Evolutionary conservation across 2,888 invertebrate genomes (phyloP), one percentile per base, ranked within the genome.

Genomic region (Penaeus monodon): DNA sequence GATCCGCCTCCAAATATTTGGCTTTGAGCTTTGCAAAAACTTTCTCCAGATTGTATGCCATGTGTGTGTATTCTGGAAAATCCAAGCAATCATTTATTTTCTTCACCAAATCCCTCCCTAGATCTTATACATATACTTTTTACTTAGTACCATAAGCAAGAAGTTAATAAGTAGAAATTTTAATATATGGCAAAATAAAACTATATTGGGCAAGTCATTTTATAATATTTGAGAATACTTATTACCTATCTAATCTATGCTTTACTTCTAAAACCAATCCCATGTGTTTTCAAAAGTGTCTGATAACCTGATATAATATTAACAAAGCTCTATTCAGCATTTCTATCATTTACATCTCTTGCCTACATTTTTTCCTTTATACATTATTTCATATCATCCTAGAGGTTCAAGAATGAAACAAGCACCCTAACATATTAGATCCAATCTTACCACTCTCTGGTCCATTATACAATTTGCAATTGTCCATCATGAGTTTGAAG

Each of bases 381-480:
- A 8, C 70, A 81, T 14, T 49, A 49, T 89, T 57, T 57, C 14
- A 57, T 17, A 57, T 20, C 57, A 57, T 12, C 17, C 17, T 57
- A 20, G 17, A 57, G 17, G 14, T 57, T 57, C 17, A 57, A 57
- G 17, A 57, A 17, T 20, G 3, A 49, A 14, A 49, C 6, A 8
- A 10, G 49, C 10, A 1, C 3, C 3, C 49, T 49, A 57, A 1
- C 57, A 78, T 24, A 78, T 22, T 44, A n/a, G 12, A 64, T 81
- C 24, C 24, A 70, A 49, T 91, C 93, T 93, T 92, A 97, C 98
- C 98, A 94, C 97, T 98, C 91, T 97, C 96, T 91, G 96, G 96
- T 84, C 98, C 98, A 93, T 98, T 98, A 92, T 98, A 98, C 83
- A 97, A 94, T 82, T 96, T 94, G 92, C 98, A 98, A 92, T 98